A percentile compares a stretch with the other conserved stretches of the same genome.
These are phyloP conservation scores for Atta cephalotes DNA, from an alignment of 1,140 invertebrate genomes.

Conservation along the genomic window DNA sequence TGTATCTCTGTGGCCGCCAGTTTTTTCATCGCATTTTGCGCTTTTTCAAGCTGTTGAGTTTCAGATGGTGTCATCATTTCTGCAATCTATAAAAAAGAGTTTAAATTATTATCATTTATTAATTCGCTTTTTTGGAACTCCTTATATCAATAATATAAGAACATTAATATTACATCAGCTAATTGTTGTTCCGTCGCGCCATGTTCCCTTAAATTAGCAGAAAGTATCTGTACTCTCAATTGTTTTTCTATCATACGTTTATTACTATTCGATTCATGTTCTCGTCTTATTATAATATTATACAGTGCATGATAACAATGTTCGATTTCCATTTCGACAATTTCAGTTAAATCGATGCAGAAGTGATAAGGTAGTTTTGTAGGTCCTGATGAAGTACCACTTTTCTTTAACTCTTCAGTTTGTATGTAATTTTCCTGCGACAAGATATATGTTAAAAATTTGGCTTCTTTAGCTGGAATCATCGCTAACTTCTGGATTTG, in stretches of 20 bases:
- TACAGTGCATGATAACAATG: conserved; percentile 92
- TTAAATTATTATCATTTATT: conserved; percentile 49
- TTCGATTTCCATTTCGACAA: conserved; percentile 91
- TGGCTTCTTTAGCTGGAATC: conserved; percentile 95
- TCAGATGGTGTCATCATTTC: conserved; percentile 93
- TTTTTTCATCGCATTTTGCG: conserved; percentile 89
- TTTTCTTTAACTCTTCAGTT: conserved; percentile 88
- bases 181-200: conserved; percentile 92
- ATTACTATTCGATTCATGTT: conserved; percentile 88
- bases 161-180: conserved; percentile 88
- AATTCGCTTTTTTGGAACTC: neutral
- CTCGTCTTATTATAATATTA: conserved; percentile 89
- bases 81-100: conserved; percentile 88
- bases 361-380: conserved; percentile 92
- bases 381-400: conserved; percentile 85
- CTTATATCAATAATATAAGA: conserved; percentile 24
- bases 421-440: conserved; percentile 94
- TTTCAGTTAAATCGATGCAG: conserved; percentile 90
- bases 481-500: conserved; percentile 95
- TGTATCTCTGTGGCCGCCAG: conserved; percentile 90
- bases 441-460: conserved; percentile 93
- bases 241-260: conserved; percentile 94
- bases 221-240: conserved; percentile 92
- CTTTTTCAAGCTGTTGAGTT: conserved; percentile 89
- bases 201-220: conserved; percentile 91